A percentile compares a stretch with the other conserved stretches of the same genome.
Conservation (phyloP, 2,113 vertebrate genomes). For the Dascyllus trimaculatus region DNA sequence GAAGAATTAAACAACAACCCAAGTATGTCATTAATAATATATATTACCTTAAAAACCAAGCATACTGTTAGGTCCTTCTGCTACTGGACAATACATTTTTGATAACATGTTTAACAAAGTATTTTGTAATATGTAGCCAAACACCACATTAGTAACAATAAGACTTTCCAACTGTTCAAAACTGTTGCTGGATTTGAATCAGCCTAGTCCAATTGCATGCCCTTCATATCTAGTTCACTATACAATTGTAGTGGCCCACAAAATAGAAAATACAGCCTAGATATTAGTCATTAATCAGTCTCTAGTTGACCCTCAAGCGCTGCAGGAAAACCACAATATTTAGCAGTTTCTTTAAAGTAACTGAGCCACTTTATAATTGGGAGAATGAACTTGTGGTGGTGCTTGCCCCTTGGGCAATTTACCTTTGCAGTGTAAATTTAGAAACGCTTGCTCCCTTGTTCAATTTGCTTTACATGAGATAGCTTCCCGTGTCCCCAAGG, state of each 20-base stretch:
- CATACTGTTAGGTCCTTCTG: too few relatives aligned
- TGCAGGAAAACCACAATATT: conserved; percentile 29
- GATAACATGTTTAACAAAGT: too few relatives aligned
- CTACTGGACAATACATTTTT: too few relatives aligned
- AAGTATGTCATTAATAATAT: too few relatives aligned
- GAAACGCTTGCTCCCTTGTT: conserved; percentile 44
- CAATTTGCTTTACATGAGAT: conserved; percentile 62
- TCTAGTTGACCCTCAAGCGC: conserved; percentile 11
- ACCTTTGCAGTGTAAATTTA: conserved; percentile 64
- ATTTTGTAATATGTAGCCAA: not conserved
- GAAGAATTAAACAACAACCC: too few relatives aligned
- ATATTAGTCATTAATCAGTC: conserved; percentile 37
- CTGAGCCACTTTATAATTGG: conserved; percentile 57
- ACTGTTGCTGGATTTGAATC: not conserved
- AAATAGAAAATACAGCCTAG: conserved; percentile 3
- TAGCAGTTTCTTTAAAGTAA: conserved; percentile 41
- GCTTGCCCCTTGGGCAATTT: conserved; percentile 51
- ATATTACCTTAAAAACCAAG: too few relatives aligned
- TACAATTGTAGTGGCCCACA: not conserved
- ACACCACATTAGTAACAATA: not conserved
- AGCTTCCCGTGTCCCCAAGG: conserved; percentile 50
- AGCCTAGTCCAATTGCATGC: not conserved
- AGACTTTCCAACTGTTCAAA: not conserved
- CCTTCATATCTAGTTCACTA: conserved; percentile 5
- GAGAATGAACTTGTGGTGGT: conserved; percentile 43